A percentile compares a stretch with the other conserved stretches of the same genome.
These are phyloP conservation scores for Ruditapes philippinarum DNA, from an alignment of 1,140 invertebrate genomes.

Conservation along the genomic window DNA sequence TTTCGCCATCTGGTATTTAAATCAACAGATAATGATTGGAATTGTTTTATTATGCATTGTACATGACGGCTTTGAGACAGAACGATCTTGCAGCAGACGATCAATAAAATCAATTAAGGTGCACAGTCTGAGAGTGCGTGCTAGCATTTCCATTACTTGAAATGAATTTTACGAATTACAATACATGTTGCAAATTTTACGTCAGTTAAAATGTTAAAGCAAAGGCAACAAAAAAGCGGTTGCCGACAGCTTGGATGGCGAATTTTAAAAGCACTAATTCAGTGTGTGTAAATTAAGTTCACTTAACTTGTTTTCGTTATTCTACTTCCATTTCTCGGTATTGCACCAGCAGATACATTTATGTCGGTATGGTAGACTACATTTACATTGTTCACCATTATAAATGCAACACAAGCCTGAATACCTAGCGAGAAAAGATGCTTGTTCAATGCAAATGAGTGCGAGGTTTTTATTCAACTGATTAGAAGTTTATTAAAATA, in stretches of 20 bases:
- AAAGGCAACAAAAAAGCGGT: too few relatives aligned
- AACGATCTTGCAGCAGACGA: background rate
- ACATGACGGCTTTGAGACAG: background rate
- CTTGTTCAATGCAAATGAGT: background rate
- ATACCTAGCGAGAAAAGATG: background rate
- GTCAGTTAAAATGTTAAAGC: too few relatives aligned
- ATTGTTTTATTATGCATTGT: background rate
- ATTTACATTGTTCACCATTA: background rate
- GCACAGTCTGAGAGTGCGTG: background rate
- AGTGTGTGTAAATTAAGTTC: too few relatives aligned
- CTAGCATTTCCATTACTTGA: background rate
- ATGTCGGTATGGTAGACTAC: background rate
- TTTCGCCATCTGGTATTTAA: too few relatives aligned
- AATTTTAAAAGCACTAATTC: too few relatives aligned
- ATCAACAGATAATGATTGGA: background rate
- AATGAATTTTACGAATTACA: background rate
- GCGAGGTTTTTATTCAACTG: background rate
- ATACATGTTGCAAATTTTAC: background rate
- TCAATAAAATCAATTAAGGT: constrained; percentile 11
- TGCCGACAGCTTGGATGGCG: too few relatives aligned
- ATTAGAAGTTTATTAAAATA: constrained; percentile 12
- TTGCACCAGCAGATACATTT: background rate
- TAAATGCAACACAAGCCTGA: background rate
- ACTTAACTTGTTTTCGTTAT: too few relatives aligned
- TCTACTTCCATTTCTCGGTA: too few relatives aligned